Evolutionary conservation across 2,888 invertebrate species (phyloP), one percentile per base, ranked within the genome.

Genomic region (Hypolimnas misippus): DNA sequence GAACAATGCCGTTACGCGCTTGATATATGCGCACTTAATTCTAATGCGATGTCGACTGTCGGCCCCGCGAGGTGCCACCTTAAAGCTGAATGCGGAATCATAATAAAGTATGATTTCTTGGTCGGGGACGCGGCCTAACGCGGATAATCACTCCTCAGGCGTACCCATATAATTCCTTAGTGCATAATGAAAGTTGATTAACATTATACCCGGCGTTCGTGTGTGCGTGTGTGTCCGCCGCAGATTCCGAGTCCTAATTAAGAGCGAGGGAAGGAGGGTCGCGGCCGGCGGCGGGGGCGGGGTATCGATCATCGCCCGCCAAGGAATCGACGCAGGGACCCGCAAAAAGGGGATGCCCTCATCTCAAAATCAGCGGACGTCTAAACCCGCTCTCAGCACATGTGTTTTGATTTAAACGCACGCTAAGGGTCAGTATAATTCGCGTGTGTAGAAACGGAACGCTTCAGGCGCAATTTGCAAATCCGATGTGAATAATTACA

Each of bases 191-290:
- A 92, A 92, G 90, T 91, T 91, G 92, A 92, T 91, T 92, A 92
- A 91, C 91, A 89, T 91, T 89, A 89, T 81, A 82, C 74, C 79
- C 75, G 70, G 57, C 53, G 63, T 57, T 76, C 76, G 78, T 74
- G 83, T 76, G 85, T 88, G 92, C 91, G 93, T 92, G 95, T 94
- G 95, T 95, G 95, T 95, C 95, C 95, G 94, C 95, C 94, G 93
- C 95, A 95, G 95, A 95, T 95, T 95, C 95, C 94, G 94, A 94
- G 94, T 95, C 94, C 95, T 95, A 95, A 95, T 95, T 95, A 95
- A 95, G 95, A 95, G 94, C 92, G 94, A 71, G 94, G 93, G 93
- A 92, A 83, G 82, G 84, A 79, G 85, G 84, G 83, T 79, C 83
- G 83, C 84, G 85, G 86, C 86, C 85, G 86, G 84, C 83, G 86